Conservation (phyloP, 2,797 vertebrate genomes). For the Pangasius larnaudii region DNA sequence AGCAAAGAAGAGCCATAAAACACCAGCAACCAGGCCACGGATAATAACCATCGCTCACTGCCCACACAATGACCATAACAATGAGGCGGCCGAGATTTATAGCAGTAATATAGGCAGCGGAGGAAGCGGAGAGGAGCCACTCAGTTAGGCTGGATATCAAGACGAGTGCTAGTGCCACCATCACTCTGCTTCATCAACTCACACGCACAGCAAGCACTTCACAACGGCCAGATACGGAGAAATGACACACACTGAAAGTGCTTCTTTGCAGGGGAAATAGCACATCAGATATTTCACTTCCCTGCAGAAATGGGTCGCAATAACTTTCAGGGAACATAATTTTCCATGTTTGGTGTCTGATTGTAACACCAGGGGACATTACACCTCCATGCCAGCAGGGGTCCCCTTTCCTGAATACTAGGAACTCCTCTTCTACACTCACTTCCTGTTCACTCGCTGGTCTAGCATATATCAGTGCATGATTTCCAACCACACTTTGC, state of each 20-base stretch:
- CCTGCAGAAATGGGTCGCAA: not conserved
- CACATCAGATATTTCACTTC: not conserved
- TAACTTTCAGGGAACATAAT: not conserved
- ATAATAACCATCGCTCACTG: slow-evolving; percentile 82
- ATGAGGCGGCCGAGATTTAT: slow-evolving; percentile 79
- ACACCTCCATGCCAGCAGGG: not conserved
- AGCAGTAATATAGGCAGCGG: slow-evolving; percentile 71
- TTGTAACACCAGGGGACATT: no score
- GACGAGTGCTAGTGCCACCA: slow-evolving; percentile 36
- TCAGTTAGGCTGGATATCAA: slow-evolving; percentile 53
- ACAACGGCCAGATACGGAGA: not conserved
- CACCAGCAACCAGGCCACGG: slow-evolving; percentile 65
- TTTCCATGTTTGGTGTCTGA: not conserved
- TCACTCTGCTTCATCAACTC: slow-evolving; percentile 19
- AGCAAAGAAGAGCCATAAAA: slow-evolving; percentile 72
- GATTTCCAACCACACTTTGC: no score
- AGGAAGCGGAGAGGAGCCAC: slow-evolving; percentile 46
- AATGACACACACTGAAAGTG: not conserved
- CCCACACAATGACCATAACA: slow-evolving; percentile 81
- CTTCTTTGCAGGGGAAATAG: not conserved
- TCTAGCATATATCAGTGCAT: not conserved
- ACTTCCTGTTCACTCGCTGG: not conserved
- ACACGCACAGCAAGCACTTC: not conserved
- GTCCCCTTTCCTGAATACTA: not conserved
- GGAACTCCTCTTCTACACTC: not conserved